Conservation (phyloP, 2,113 vertebrate species). For the Polyodon spathula region DNA sequence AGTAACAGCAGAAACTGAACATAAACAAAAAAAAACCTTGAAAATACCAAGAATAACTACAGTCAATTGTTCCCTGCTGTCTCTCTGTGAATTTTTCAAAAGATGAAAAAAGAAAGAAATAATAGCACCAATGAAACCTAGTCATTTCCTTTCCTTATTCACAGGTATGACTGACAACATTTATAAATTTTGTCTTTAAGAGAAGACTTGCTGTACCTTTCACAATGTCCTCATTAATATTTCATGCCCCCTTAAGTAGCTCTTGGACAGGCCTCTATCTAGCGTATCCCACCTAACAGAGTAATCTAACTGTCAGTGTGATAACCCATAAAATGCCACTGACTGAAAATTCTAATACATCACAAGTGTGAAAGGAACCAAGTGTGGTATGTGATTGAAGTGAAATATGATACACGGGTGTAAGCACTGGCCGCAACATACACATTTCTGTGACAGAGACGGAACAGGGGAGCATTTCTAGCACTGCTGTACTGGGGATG, state of each 20-base stretch:
- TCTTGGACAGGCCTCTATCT: constrained; percentile 14
- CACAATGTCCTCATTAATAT: constrained; percentile 20
- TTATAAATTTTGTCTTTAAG: constrained; percentile 16
- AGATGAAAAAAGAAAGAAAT: constrained; percentile 4
- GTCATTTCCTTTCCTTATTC: constrained; percentile 11
- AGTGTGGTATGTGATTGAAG: neutral
- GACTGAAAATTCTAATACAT: constrained; percentile 10
- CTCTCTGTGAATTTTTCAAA: neutral
- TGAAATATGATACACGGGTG: constrained; percentile 9
- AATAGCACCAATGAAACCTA: constrained; percentile 7
- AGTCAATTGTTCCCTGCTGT: neutral
- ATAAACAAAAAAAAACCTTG: no score
- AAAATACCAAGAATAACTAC: neutral
- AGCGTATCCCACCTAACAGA: constrained; percentile 12
- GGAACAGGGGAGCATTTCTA: neutral
- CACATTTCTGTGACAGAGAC: constrained; percentile 3
- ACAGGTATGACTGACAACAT: constrained; percentile 18
- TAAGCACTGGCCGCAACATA: neutral
- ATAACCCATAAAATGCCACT: constrained; percentile 9
- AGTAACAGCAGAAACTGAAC: no score
- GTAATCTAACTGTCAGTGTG: constrained; percentile 10
- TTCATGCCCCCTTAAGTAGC: constrained; percentile 19
- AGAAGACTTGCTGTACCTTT: constrained; percentile 7
- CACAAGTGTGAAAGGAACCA: constrained; percentile 5
- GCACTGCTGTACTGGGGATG: neutral